Percentiles rank a stretch among this genome's conserved stretches.
Conservation (phyloP, 2,888 invertebrate genomes). For the Deroplatys truncata region DNA sequence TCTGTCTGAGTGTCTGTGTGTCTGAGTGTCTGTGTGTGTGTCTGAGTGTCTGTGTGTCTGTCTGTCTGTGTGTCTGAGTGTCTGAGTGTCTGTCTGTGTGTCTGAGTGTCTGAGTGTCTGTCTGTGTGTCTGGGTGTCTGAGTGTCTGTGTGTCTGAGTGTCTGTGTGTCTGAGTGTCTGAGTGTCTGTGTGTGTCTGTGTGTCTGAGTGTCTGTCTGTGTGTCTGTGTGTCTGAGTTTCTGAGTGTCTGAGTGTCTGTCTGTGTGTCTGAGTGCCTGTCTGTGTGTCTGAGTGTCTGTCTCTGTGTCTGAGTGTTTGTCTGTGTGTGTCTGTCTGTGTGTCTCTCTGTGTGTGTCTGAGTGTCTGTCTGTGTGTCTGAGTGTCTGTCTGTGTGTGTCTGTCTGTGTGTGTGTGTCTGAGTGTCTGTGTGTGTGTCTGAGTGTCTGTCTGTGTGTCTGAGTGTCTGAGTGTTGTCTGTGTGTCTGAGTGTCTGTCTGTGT, state of each 20-base stretch:
- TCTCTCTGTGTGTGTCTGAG: not conserved
- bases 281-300: not conserved
- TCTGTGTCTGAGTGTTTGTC: no score
- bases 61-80: not conserved
- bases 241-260: not conserved
- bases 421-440: not conserved
- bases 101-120: not conserved
- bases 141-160: not conserved
- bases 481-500: not conserved
- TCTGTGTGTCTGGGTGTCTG: no score
- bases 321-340: not conserved
- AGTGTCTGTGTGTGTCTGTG: not conserved
- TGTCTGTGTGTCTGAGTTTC: no score
- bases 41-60: not conserved
- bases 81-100: not conserved
- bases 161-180: not conserved
- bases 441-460: not conserved
- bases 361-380: not conserved
- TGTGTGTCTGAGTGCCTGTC: not conserved
- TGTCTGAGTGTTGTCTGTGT: no score
- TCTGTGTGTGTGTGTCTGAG: not conserved
- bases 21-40: not conserved
- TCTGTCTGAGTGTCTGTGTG: not conserved
- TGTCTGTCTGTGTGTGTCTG: not conserved
- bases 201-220: not conserved